Evolutionary conservation across 92 coral and sea anemone genomes (phyloP).

Genomic region (Desmophyllum pertusum): DNA sequence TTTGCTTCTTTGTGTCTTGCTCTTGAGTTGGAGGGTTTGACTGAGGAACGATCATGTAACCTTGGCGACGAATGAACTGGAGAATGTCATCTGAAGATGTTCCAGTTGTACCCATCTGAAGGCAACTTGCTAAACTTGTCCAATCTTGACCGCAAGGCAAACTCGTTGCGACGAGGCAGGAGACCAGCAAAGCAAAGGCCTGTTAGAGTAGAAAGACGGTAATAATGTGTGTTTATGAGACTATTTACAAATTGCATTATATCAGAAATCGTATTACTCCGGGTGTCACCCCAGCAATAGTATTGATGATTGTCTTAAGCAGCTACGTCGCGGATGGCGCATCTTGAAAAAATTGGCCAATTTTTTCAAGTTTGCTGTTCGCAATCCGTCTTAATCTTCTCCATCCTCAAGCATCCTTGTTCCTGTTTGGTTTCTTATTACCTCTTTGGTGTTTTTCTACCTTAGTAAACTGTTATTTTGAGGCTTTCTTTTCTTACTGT

Average conservation of each 20-base stretch:
- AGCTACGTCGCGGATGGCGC: no score
- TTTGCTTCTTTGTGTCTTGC: neutral
- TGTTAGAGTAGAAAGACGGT: neutral
- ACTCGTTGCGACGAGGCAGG: neutral
- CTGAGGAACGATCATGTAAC: conserved; percentile 28
- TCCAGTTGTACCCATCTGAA: neutral
- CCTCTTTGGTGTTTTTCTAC: no score
- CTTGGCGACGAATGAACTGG: neutral
- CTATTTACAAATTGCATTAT: neutral
- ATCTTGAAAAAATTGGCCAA: no score
- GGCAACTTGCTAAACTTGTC: conserved; percentile 15
- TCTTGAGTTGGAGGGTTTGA: neutral
- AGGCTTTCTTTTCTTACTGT: no score
- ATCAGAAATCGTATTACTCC: no score
- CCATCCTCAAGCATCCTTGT: no score
- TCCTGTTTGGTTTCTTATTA: no score
- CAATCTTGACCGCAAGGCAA: conserved; percentile 11
- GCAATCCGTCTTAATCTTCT: no score
- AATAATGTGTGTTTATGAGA: neutral
- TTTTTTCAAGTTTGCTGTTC: no score
- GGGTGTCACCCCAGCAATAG: no score
- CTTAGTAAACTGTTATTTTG: no score
- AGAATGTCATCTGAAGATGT: conserved; percentile 25
- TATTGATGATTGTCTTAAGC: no score
- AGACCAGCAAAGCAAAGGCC: neutral